Evolutionary conservation across 2,113 vertebrate genomes (phyloP), one percentile per base, ranked within the genome.

Genomic region (Xyliphius kryptos): DNA sequence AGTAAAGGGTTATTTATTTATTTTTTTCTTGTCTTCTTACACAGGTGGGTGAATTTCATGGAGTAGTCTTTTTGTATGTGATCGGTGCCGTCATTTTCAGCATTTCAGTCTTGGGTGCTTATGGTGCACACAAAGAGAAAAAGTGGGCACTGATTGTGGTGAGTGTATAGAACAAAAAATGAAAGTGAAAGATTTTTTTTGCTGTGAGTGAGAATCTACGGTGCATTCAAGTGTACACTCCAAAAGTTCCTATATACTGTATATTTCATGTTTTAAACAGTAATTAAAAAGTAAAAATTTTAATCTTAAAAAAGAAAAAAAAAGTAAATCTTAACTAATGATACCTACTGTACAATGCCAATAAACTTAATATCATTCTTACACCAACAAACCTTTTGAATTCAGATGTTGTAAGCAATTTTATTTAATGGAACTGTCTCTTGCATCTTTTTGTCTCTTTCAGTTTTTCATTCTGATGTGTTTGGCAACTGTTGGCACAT

Each of bases 131-230:
- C 5, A 64, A 48, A 21, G 66, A 68, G 43, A 54, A 54, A 16
- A 68, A 68, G 13, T 49, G 52, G 2, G 20, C 50, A 2, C 70
- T 72, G 13, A 54, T 64, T n/a, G 36, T 56, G 51, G 70, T 72
- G 15, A 64, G 70, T 52, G 8, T 19, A 2, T 6, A 6, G 19
- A 14, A 17, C n/a, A n/a, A 11, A 9, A 44, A 22, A 5, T 1
- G 7, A 43, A n/a, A 44, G 38, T 15, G 9, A 41, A 14, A 14
- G 14, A 8, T 32, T 26, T 10, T 17, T 21, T 20, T 6, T 3
- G 1, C 6, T 22, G 5, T 51, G 20, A 51, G 13, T 2, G 14
- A 17, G 9, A 37, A 17, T 16, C 9, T 15, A 17, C 15, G 17
- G 32, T 54, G 14, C 14, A 9, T 13, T n/a, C n/a, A n/a, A 8